Evolutionary conservation across 1,140 invertebrate species (phyloP), one percentile per base, ranked within the genome.

Genomic region (Tetramorium parvispinum): DNA sequence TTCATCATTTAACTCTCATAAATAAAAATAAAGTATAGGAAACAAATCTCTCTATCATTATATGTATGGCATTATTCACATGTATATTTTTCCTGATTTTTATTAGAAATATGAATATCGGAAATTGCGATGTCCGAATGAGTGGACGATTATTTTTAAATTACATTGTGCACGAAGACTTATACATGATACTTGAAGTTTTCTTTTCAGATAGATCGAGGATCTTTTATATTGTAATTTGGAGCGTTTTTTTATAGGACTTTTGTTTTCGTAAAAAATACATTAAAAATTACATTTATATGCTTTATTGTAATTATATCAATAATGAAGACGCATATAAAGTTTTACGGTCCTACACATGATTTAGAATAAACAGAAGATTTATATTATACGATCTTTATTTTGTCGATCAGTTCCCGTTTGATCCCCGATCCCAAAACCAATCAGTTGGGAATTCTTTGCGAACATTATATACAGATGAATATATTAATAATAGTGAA

Each of bases 281-380:
- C 5, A 59, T 57, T 49, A 32, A 82, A 46, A 73, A 75, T 75
- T 16, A 83, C 4, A 83, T 61, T 49, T 61, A 49, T 59, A 73
- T 75, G 40, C 53, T 75, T 83, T 75, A 61, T 83, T 83, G 68
- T 83, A 75, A 18, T 83, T 73, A 73, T 59, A 75, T 40, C 24
- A n/a, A 73, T 57, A 71, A 86, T 70, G 53, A 70, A 59, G 57
- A 75, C n/a, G 18, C 63, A 40, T 78, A 87, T 77, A 37, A 65
- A 86, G 83, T 89, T 87, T 65, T 70, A 57, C 85, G 66, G 59
- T 79, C 55, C 73, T 85, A 55, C 68, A 85, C 76, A 55, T 75
- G 57, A 89, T 90, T 81, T 87, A 81, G 85, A 89, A 90, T 90
- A 90, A 90, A 90, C 68, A 75, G 66, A 85, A 66, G 87, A 24